These are phyloP conservation scores for Coelinius sp. DNA, from an alignment of 2,888 invertebrate genomes.

Conservation along the genomic window DNA sequence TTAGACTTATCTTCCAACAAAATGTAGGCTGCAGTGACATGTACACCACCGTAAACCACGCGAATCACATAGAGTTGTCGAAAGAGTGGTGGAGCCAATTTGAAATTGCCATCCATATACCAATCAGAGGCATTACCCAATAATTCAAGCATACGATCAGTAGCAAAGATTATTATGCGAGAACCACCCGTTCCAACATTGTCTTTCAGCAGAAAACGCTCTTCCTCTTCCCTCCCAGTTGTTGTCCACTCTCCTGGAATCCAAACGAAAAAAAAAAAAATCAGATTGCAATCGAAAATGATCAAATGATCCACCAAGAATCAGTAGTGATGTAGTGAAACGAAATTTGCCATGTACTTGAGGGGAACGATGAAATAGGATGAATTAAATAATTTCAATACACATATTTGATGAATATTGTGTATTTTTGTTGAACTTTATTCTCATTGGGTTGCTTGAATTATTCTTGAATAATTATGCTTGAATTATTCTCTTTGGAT, in stretches of 20 bases:
- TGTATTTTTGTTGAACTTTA: too few relatives aligned
- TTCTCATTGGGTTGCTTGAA: too few relatives aligned
- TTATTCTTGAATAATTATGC: too few relatives aligned
- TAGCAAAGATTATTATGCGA: constrained; percentile 19
- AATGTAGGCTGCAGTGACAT: constrained; percentile 17
- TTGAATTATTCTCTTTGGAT: too few relatives aligned
- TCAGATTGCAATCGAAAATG: too few relatives aligned
- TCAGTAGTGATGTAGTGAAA: too few relatives aligned
- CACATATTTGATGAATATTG: too few relatives aligned
- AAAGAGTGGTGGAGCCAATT: constrained; percentile 11
- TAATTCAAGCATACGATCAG: constrained; percentile 17
- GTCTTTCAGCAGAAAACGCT: background rate
- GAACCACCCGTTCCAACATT: background rate
- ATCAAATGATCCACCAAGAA: too few relatives aligned
- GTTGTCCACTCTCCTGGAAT: constrained; percentile 25
- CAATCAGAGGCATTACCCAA: constrained; percentile 9
- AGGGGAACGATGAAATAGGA: too few relatives aligned
- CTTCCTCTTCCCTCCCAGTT: background rate
- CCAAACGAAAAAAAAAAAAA: background rate
- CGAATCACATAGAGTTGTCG: constrained; percentile 20
- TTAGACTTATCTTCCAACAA: background rate
- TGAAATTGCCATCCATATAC: constrained; percentile 31
- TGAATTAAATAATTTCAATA: too few relatives aligned
- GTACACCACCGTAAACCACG: background rate
- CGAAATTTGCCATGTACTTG: too few relatives aligned